Evolutionary conservation across 2,113 vertebrate genomes (phyloP), one percentile per base, ranked within the genome.

Genomic region (Gymnogyps californianus): DNA sequence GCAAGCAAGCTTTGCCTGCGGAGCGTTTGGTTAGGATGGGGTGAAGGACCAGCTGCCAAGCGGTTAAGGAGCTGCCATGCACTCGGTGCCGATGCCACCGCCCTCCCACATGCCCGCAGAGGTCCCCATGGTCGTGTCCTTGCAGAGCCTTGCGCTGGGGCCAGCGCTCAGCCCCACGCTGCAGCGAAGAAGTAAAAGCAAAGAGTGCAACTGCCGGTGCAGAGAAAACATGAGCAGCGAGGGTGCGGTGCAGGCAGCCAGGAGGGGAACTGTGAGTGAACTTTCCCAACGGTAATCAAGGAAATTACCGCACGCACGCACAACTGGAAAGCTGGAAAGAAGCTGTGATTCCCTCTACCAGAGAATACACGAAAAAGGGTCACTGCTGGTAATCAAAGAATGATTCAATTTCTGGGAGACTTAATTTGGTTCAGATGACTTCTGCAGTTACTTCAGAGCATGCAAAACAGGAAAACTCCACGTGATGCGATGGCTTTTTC

Each of bases 381-480:
- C 89, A 49, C 54, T 88, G 83, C 91, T 92, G 79, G 71, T 71
- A 79, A 77, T 67, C 89, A 75, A 59, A 17, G 90, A 49, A 25
- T 77, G 71, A 93, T 93, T 93, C 90, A 13, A 0, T 76, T 74
- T 69, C 74, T 78, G 80, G 87, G 62, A 89, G 88, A 1, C 7
- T 87, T 95, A 69, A 91, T 93, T 62, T 44, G 78, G 14, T 94
- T 79, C 89, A 92, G 93, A 87, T 93, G 95, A 58, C 54, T 87
- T 36, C 74, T 89, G 89, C 83, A 76, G 79, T 82, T 13, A 24
- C 75, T 89, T 77, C 83, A 42, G 94, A 95, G 81, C 87, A 2
- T 69, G 75, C 28, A 31, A 5, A 78, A 36, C 83, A 83, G 88
- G 93, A 89, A 81, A 55, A 24, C 88, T 69, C 69, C 81, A 11